phyloP scores from a whole-genome alignment of 1,140 invertebrate species.

The Penaeus indicus region DNA sequence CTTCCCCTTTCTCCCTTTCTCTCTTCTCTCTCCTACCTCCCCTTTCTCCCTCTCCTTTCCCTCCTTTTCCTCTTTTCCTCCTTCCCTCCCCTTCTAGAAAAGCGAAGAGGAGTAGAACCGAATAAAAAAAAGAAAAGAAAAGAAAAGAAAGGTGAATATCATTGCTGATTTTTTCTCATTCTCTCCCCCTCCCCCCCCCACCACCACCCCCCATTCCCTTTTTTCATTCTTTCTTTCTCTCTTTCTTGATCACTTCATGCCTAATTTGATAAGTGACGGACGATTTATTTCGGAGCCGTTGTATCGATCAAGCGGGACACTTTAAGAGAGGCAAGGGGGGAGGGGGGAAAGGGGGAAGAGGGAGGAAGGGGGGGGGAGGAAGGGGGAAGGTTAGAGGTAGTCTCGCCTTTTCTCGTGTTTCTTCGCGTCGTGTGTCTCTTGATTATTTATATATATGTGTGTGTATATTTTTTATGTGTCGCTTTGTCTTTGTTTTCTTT shows the following conservation, averaged over 20 bases:
- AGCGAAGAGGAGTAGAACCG: too few species aligned
- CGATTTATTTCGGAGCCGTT: slow-evolving; percentile 30
- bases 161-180: not conserved
- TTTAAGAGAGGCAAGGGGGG: not conserved
- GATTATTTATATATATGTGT: too few species aligned
- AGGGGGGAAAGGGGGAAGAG: not conserved
- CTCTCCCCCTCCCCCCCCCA: not conserved
- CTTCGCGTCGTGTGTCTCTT: too few species aligned
- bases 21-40: not conserved
- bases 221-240: not conserved
- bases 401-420: not conserved
- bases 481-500: too few species aligned
- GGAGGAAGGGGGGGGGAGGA: not conserved
- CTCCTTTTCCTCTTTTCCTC: too few species aligned
- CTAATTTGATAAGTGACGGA: slow-evolving; percentile 38
- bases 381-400: not conserved
- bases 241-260: slow-evolving; percentile 16
- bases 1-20: too few species aligned
- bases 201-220: not conserved
- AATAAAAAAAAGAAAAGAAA: too few species aligned
- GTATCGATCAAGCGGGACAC: not conserved
- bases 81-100: too few species aligned
- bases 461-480: too few species aligned
- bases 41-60: not conserved
- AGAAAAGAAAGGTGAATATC: too few species aligned